Percentiles rank a stretch among this genome's conserved stretches.
Evolutionary conservation across 1,140 invertebrate species (phyloP).

Genomic region (Calliopsis andreniformis): DNA sequence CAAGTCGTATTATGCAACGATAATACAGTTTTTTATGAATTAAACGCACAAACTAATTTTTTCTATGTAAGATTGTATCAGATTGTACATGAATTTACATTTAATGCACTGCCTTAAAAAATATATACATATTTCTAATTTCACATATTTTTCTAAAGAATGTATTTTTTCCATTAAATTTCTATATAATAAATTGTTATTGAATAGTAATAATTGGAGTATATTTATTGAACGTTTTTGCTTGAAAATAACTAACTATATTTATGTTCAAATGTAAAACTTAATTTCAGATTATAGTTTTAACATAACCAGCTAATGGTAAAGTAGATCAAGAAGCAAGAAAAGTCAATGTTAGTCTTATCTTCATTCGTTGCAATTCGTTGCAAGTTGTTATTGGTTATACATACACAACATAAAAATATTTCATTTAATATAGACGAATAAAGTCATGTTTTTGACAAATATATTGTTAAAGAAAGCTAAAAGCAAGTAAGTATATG

Average conservation of each 20-base stretch:
- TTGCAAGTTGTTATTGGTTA: background rate
- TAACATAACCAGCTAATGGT: background rate
- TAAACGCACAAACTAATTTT: background rate
- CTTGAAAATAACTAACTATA: too few relatives aligned
- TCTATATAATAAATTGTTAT: too few relatives aligned
- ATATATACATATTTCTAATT: background rate
- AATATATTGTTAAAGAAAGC: slow-evolving; percentile 65
- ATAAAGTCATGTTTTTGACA: slow-evolving; percentile 65
- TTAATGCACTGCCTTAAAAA: background rate
- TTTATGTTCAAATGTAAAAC: too few relatives aligned
- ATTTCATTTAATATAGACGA: background rate
- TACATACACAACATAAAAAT: background rate
- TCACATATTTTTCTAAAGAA: too few relatives aligned
- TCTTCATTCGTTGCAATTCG: background rate
- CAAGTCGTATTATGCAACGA: slow-evolving; percentile 23
- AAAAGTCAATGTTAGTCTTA: too few relatives aligned
- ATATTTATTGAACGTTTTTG: too few relatives aligned
- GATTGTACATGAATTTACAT: background rate
- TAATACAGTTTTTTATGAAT: slow-evolving; percentile 15
- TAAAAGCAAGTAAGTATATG: slow-evolving; percentile 68
- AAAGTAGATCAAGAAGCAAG: background rate
- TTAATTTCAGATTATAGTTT: too few relatives aligned
- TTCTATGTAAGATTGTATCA: background rate
- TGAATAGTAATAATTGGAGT: too few relatives aligned
- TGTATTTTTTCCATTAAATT: too few relatives aligned